Evolutionary conservation across 37 sponge, comb jelly and placozoan genomes (phyloP).

Genomic region (Beroe ovata): DNA sequence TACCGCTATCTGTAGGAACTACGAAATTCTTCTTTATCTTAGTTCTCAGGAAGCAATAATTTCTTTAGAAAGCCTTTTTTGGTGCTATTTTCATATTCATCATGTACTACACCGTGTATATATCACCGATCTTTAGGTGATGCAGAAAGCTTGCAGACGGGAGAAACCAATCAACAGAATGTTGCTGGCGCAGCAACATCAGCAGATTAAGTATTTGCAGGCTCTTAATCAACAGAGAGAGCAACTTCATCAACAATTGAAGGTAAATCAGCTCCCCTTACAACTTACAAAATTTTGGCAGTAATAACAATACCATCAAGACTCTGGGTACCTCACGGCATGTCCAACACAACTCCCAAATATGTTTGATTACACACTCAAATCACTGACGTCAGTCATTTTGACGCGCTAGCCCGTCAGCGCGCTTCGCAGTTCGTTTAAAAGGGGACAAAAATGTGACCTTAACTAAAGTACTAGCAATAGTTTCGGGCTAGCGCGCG

Average conservation of each 20-base stretch:
- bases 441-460: background rate
- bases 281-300: too few relatives aligned
- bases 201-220: conserved; percentile 40
- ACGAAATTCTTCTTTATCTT: too few relatives aligned
- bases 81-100: background rate
- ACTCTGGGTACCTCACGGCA: too few relatives aligned
- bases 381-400: conserved; percentile 36
- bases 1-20: too few relatives aligned
- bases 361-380: too few relatives aligned
- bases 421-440: background rate
- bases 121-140: conserved; percentile 25
- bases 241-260: conserved; percentile 31
- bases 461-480: conserved; percentile 50
- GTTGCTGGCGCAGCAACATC: conserved; percentile 34
- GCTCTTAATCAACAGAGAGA: conserved; percentile 50
- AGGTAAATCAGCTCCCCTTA: too few relatives aligned
- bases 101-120: background rate
- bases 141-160: conserved; percentile 57
- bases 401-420: background rate
- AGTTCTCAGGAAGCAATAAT: too few relatives aligned
- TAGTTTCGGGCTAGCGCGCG: background rate
- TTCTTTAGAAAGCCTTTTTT: too few relatives aligned
- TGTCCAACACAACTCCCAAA: too few relatives aligned
- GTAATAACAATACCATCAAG: too few relatives aligned
- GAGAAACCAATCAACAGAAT: conserved; percentile 61